Conservation (phyloP, 2,113 vertebrate species). For the Hemiprocne comata region DNA sequence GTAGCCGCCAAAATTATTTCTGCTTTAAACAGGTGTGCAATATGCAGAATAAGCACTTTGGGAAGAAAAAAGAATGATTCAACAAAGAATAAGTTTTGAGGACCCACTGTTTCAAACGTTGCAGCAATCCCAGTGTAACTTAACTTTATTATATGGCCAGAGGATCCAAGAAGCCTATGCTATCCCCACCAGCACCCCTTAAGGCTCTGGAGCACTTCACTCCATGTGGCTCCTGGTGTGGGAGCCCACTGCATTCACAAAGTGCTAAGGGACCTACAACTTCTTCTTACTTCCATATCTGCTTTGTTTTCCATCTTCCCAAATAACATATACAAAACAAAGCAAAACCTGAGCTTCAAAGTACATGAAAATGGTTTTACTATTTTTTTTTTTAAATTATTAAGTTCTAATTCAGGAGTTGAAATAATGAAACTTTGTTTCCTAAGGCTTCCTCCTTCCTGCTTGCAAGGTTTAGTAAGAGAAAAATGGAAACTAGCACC, state of each 20-base stretch:
- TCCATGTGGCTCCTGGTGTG: rapidly evolving
- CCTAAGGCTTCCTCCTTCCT: background rate
- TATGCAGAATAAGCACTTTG: slow-evolving; percentile 2
- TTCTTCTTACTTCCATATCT: background rate
- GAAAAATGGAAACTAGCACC: background rate
- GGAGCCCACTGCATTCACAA: background rate
- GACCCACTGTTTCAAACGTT: rapidly evolving
- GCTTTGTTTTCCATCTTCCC: background rate
- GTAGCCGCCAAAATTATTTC: background rate
- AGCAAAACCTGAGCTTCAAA: background rate
- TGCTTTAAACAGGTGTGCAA: slow-evolving; percentile 14
- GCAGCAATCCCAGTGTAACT: background rate
- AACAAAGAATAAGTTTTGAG: background rate
- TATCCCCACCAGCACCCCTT: background rate
- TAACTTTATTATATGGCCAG: background rate
- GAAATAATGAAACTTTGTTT: background rate
- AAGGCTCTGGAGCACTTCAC: background rate
- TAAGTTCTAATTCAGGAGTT: background rate
- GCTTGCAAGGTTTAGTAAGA: rapidly evolving
- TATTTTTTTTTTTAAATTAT: background rate
- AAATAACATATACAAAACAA: background rate
- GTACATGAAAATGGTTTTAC: background rate
- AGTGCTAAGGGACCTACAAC: background rate
- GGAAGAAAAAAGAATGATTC: background rate
- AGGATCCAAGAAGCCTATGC: background rate